Percentiles rank a stretch among this genome's conserved stretches.
Conservation (phyloP, 2,113 vertebrate genomes). For the Trematocara marginatum region DNA sequence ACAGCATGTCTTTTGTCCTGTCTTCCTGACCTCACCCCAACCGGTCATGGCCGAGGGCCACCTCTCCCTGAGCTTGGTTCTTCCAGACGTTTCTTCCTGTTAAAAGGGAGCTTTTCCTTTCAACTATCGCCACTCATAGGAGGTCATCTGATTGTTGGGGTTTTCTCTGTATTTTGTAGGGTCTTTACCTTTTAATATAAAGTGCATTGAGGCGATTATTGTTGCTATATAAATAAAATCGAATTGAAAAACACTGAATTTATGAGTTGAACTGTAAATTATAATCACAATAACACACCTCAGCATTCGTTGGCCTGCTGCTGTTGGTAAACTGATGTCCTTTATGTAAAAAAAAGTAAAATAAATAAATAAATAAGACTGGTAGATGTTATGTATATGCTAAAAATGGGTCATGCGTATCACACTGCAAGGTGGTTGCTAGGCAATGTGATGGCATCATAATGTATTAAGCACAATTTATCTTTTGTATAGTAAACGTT, state of each 20-base stretch:
- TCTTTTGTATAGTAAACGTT: not conserved
- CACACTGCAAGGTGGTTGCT: not conserved
- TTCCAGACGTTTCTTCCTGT: not conserved
- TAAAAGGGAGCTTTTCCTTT: not conserved
- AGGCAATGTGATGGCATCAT: not conserved
- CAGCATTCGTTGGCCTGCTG: fast-evolving
- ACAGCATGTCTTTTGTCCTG: not conserved
- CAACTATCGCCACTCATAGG: not conserved
- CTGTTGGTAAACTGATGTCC: not conserved
- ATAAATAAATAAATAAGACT: not conserved
- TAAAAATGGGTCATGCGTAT: not conserved
- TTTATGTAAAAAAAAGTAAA: not conserved
- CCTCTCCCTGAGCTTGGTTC: not conserved
- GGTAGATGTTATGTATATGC: not conserved
- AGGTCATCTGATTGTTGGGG: not conserved
- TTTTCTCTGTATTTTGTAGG: not conserved
- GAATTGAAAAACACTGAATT: not conserved
- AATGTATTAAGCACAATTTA: not conserved
- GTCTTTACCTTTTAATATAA: not conserved
- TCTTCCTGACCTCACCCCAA: not conserved
- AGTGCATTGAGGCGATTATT: fast-evolving
- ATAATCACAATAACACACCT: not conserved
- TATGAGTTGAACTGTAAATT: not conserved
- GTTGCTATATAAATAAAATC: not conserved
- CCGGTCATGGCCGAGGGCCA: not conserved